Base-by-base conservation (phyloP, 2,888 invertebrate genomes). In the Ophioninae sp. region DNA sequence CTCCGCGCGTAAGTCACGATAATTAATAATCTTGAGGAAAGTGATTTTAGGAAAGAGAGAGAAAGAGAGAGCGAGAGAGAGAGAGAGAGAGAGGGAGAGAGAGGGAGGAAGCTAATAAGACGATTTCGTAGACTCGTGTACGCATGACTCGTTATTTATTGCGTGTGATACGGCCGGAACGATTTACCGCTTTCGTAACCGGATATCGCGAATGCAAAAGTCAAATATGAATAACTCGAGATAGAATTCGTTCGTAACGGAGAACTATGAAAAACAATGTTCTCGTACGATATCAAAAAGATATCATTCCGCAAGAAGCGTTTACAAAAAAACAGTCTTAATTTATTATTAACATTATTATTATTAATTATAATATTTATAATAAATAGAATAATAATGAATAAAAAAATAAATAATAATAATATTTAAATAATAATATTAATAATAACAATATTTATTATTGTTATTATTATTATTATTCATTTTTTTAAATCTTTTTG, bases 11-110 rank as follows among this genome's bases (percentile, higher is more conserved):
- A 75, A 72, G 75, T 81, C 79, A 81, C 30, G 81, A 79, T 81
- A 81, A 84, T 84, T 84, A 79, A 84, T 84, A 84, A 81, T 79
- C 62, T 68, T 44, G 75, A 8, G 79, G 39, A 72, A 72, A 84
- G 81, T 76, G 79, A 84, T 84, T 59, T 13, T 50, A 50, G 6
- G 50, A 50, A 6, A 23, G 21, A 5, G 61, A 21, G 1, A 61
- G 10, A 21, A 20, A 21, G 61, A 20, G 10, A 61, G 20, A 61
- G 61, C 2, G 21, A 39, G 39, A 39, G 39, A 39, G 39, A 39
- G 39, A 39, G 39, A 39, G 39, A 39, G 39, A 39, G 39, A 39
- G 39, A 39, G 39, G 7, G 39, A 39, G 39, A 41, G 41, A 41
- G 41, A 41, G 41, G 6, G 41, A 41, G 41, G 8, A 8, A 57